A percentile compares a stretch with the other conserved stretches of the same genome.
Conservation (phyloP, 2,797 vertebrate genomes). For the Smutsia gigantea region DNA sequence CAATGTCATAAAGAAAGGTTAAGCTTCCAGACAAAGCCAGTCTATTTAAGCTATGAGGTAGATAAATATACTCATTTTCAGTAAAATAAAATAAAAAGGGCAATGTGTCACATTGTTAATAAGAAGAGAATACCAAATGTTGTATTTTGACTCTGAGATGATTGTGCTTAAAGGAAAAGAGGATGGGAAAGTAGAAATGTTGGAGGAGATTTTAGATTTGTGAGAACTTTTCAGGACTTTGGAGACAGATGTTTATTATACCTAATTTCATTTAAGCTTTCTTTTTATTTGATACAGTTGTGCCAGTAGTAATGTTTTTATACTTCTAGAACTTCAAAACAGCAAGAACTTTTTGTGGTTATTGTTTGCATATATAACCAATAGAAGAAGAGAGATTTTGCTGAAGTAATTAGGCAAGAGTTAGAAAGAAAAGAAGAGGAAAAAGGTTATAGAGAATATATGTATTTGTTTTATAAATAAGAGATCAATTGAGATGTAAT, state of each 20-base stretch:
- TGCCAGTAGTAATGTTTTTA: neutral
- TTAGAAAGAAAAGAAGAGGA: neutral
- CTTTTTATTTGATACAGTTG: neutral
- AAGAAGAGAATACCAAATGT: neutral
- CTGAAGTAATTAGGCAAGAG: neutral
- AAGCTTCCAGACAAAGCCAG: neutral
- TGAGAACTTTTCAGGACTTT: slow-evolving; percentile 4
- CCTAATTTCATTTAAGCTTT: neutral
- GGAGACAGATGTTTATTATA: neutral
- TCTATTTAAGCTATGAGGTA: neutral
- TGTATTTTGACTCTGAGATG: slow-evolving; percentile 5
- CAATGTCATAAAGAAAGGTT: neutral
- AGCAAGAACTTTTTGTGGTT: neutral
- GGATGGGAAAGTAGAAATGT: neutral
- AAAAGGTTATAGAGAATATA: neutral
- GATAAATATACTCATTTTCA: neutral
- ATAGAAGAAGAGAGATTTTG: neutral
- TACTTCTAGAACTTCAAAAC: neutral
- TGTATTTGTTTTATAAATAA: neutral
- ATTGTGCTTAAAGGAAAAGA: neutral
- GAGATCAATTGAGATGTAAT: neutral
- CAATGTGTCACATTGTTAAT: neutral
- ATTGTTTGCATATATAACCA: neutral
- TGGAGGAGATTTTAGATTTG: neutral
- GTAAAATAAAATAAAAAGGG: neutral